Conservation (phyloP, 2,888 invertebrate genomes). For the Diplazon laetatorius region DNA sequence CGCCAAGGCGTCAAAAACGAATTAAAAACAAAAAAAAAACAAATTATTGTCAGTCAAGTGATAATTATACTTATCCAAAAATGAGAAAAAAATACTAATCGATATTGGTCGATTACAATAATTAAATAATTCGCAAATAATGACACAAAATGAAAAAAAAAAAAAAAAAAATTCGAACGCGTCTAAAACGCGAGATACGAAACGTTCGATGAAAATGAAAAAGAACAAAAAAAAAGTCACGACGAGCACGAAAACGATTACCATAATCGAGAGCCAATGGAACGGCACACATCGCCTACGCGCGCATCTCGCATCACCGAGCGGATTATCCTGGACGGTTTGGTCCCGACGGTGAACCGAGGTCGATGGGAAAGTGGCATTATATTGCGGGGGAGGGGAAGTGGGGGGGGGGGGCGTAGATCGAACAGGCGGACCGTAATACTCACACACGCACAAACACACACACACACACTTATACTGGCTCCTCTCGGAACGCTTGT, state of each 20-base stretch:
- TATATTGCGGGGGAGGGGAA: constrained; percentile 67
- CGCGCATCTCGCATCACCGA: constrained; percentile 16
- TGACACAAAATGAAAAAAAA: too few relatives aligned
- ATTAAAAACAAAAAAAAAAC: too few relatives aligned
- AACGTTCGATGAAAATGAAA: constrained; percentile 4
- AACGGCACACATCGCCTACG: constrained; percentile 46
- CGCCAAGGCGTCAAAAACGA: too few relatives aligned
- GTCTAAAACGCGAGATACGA: not conserved
- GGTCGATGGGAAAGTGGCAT: constrained; percentile 80
- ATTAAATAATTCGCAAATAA: too few relatives aligned
- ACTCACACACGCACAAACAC: too few relatives aligned
- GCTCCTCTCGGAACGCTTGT: constrained; percentile 77
- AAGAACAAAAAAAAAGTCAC: too few relatives aligned
- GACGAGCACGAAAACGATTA: constrained; percentile 1
- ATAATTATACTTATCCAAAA: too few relatives aligned
- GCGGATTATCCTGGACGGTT: constrained; percentile 29
- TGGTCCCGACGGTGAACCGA: constrained; percentile 58
- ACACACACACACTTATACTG: constrained; percentile 66
- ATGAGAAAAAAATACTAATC: too few relatives aligned
- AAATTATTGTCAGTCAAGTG: too few relatives aligned
- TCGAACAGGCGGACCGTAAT: constrained; percentile 77
- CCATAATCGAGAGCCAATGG: constrained; percentile 31
- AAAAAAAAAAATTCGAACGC: not conserved
- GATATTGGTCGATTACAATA: too few relatives aligned
- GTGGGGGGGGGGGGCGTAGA: constrained; percentile 72